These are phyloP conservation scores for Lampris incognitus DNA, from an alignment of 2,113 vertebrate species.

Conservation along the genomic window DNA sequence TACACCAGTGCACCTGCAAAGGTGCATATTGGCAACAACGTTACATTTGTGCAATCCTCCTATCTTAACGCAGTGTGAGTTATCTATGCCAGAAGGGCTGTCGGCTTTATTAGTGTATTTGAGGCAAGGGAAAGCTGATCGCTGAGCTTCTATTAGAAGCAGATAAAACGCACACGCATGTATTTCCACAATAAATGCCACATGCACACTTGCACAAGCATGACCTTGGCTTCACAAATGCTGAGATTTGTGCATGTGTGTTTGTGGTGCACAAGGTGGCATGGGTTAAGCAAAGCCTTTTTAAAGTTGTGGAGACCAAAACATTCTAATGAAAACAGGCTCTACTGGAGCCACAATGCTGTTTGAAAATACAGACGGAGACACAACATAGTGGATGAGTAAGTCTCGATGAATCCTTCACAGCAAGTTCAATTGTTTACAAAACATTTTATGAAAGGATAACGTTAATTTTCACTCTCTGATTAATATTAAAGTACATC, in stretches of 20 bases:
- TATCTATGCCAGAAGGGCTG: slow-evolving; percentile 42
- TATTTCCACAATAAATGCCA: too few relatives aligned
- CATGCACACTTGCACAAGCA: slow-evolving; percentile 3
- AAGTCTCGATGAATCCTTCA: slow-evolving; percentile 51
- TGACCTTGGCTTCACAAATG: slow-evolving; percentile 77
- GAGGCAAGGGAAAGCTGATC: slow-evolving; percentile 78
- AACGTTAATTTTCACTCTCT: slow-evolving; percentile 13
- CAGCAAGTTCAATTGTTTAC: slow-evolving; percentile 43
- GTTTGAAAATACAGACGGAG: slow-evolving; percentile 79
- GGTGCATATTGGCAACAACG: slow-evolving; percentile 23
- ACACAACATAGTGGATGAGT: slow-evolving; percentile 78
- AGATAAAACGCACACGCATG: slow-evolving; percentile 64
- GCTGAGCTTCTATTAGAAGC: slow-evolving; percentile 75
- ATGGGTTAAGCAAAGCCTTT: slow-evolving; percentile 77
- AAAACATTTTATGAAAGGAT: slow-evolving; percentile 39
- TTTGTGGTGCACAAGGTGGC: slow-evolving; percentile 38
- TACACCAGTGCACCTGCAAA: background rate
- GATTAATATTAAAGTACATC: slow-evolving; percentile 27
- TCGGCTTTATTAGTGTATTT: slow-evolving; percentile 75
- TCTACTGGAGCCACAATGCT: slow-evolving; percentile 72
- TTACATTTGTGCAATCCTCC: slow-evolving; percentile 37
- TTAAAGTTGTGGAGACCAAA: slow-evolving; percentile 76
- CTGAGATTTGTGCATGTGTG: slow-evolving; percentile 47
- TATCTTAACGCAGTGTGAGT: slow-evolving; percentile 37
- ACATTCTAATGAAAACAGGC: slow-evolving; percentile 81